Evolutionary conservation across 2,113 vertebrate genomes (phyloP), one percentile per base, ranked within the genome.

Genomic region (Lucifuga dentata): DNA sequence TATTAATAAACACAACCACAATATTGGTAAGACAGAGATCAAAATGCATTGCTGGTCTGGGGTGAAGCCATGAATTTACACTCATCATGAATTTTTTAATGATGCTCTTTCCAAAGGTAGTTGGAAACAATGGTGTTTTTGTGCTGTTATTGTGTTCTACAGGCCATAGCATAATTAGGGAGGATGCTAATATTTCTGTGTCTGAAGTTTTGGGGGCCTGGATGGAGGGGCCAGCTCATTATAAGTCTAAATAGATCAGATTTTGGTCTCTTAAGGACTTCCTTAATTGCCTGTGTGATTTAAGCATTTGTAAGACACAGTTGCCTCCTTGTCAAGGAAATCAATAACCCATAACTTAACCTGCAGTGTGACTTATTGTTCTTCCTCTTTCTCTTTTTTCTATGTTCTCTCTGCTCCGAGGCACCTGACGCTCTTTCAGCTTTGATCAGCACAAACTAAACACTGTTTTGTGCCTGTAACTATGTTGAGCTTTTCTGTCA

Each of bases 1-100:
- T 88, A 88, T 88, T 83, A 81, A 86, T 88, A 76, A 70, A 61
- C 44, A 23, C 60, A 32, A 5, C 35, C 48, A 41, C 63, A 69
- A 59, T 40, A 32, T 10, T 49, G 71, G 60, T 62, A 64, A 80
- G 66, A 49, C 58, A 68, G 29, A 76, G 67, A 73, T 21, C 55
- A 62, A 39, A 40, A 41, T 38, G 32, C 71, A 58, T 61, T 26
- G 20, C n/a, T 38, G 33, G 23, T 52, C 61, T 52, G 52, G 61
- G 26, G 52, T 56, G 44, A 72, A 68, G 23, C 38, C 9, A 10
- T n/a, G 3, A 10, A 5, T 71, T 69, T 56, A 44, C 38, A 49
- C 8, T 8, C 9, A 0, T 33, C 5, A 12, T 40, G 38, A 58
- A 43, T 43, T 57, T 41, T 40, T 24, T 32, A n/a, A 10, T 52